Percentiles rank a stretch among this genome's conserved stretches.
These are phyloP conservation scores for Ictidomys tridecemlineatus DNA, from an alignment of 2,113 vertebrate species.

Conservation along the genomic window DNA sequence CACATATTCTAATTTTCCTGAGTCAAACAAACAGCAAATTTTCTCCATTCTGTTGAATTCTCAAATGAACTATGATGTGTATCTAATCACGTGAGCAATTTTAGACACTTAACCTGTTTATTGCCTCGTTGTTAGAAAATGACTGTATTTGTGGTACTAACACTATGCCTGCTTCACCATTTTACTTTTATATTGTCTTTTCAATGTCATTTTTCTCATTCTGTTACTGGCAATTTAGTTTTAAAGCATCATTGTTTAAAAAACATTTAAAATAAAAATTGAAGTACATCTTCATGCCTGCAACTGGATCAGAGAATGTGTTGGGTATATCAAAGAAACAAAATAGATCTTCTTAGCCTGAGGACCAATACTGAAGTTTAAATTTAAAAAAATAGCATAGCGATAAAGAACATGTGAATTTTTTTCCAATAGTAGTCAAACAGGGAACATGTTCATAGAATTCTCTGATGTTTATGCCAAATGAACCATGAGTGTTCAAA, in stretches of 20 bases:
- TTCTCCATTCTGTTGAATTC: constrained; percentile 19
- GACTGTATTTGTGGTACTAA: background rate
- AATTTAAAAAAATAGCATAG: constrained; percentile 39
- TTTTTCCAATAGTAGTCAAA: constrained; percentile 30
- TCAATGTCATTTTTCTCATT: constrained; percentile 46
- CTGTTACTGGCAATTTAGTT: constrained; percentile 67
- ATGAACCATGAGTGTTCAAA: constrained; percentile 1
- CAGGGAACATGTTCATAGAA: constrained; percentile 37
- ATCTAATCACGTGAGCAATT: background rate
- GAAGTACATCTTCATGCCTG: constrained; percentile 30
- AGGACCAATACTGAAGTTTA: constrained; percentile 41
- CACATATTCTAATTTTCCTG: constrained; percentile 21
- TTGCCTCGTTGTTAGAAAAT: constrained; percentile 59
- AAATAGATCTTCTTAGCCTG: background rate
- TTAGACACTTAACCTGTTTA: constrained; percentile 43
- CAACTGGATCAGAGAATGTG: background rate
- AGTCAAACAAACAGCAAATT: constrained; percentile 10
- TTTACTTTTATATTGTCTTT: constrained; percentile 57
- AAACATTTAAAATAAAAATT: constrained; percentile 66
- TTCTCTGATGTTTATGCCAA: constrained; percentile 46
- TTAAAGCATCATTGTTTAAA: constrained; percentile 71
- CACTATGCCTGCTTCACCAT: constrained; percentile 2
- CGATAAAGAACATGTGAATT: background rate
- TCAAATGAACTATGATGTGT: background rate
- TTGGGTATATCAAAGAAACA: constrained; percentile 43